These are phyloP conservation scores for Papilio helenus DNA, from an alignment of 1,140 invertebrate species.

Conservation along the genomic window DNA sequence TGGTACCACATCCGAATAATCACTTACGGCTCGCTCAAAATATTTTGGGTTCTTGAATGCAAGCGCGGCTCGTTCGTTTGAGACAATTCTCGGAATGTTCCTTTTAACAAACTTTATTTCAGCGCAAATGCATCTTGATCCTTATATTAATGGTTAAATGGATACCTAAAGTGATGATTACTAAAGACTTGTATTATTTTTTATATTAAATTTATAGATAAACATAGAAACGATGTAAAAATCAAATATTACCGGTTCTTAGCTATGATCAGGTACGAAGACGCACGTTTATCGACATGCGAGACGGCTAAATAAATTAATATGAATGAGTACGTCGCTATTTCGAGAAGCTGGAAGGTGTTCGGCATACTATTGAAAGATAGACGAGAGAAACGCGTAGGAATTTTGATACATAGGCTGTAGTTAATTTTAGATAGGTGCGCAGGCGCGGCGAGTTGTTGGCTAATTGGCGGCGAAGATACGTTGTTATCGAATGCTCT, in stretches of 20 bases:
- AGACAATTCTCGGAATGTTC: conserved; percentile 67
- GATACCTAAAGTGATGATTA: not conserved
- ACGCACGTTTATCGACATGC: conserved; percentile 45
- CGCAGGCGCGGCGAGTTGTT: conserved; percentile 80
- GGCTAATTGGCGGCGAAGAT: conserved; percentile 80
- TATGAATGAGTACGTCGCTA: conserved; percentile 71
- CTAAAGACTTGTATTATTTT: not conserved
- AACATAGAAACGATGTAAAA: not conserved
- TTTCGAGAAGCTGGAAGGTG: conserved; percentile 80
- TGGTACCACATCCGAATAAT: conserved; percentile 82
- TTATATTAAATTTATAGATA: not conserved
- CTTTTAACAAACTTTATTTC: conserved; percentile 49
- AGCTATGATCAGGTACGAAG: conserved; percentile 21
- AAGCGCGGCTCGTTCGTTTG: conserved; percentile 66
- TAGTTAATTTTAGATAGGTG: conserved; percentile 82
- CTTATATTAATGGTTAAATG: not conserved
- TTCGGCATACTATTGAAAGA: conserved; percentile 82
- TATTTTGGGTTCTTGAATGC: conserved; percentile 78
- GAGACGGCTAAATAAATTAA: conserved; percentile 64
- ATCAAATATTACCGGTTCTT: conserved; percentile 16
- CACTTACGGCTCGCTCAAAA: conserved; percentile 79
- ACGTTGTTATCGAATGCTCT: conserved; percentile 70
- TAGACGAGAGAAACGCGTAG: conserved; percentile 77
- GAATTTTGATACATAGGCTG: conserved; percentile 83
- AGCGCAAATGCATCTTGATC: conserved; percentile 38